Evolutionary conservation across 1,140 invertebrate species (phyloP).

Genomic region (Ridgeia piscesae): DNA sequence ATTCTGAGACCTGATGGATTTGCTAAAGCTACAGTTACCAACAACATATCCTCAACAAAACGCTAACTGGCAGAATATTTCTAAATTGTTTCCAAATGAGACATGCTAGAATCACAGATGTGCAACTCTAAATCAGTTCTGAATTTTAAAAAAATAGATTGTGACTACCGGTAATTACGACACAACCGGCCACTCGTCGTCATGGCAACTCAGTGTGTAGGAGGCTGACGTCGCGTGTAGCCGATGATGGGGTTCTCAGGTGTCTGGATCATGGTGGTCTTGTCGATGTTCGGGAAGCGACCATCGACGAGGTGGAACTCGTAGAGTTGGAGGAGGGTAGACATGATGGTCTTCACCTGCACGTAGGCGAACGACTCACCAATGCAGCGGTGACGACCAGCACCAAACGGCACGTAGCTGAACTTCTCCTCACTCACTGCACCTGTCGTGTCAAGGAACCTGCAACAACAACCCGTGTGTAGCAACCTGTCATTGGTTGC

Average conservation of each 20-base stretch:
- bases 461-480: constrained; percentile 11
- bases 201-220: neutral
- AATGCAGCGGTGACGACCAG: constrained; percentile 49
- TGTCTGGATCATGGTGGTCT: constrained; percentile 49
- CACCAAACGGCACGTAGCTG: constrained; percentile 50
- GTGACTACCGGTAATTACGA: neutral
- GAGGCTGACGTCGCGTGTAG: constrained; percentile 33
- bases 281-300: constrained; percentile 44
- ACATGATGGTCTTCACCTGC: constrained; percentile 49
- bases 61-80: too few species aligned
- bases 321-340: constrained; percentile 40
- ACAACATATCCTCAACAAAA: neutral
- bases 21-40: neutral
- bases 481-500: too few species aligned
- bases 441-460: constrained; percentile 40
- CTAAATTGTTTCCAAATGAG: neutral
- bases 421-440: constrained; percentile 44
- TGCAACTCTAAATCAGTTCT: neutral
- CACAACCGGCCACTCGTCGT: neutral
- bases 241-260: constrained; percentile 42
- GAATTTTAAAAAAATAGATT: neutral
- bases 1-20: neutral
- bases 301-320: constrained; percentile 42
- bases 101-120: neutral
- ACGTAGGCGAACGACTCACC: constrained; percentile 53